phyloP scores from a whole-genome alignment of 2,113 vertebrate genomes.

The Microtus pennsylvanicus region DNA sequence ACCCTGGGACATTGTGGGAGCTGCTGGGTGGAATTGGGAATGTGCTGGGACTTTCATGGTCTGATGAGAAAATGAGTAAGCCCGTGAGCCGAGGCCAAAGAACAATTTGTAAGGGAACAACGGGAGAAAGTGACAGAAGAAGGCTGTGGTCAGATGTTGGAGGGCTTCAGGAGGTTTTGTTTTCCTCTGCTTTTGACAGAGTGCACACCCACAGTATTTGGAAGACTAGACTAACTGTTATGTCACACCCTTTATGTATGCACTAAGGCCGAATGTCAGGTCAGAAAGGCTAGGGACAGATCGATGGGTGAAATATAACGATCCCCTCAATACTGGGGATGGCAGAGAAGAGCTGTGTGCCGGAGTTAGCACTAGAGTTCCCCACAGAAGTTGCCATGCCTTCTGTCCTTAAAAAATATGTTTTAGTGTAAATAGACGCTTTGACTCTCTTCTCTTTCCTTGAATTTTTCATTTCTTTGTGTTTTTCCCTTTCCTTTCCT shows the following conservation, averaged over 20 bases:
- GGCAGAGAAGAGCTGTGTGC: not conserved
- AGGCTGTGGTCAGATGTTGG: not conserved
- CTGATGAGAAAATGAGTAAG: not conserved
- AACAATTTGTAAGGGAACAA: constrained; percentile 19
- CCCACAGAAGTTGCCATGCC: not conserved
- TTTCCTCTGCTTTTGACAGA: constrained; percentile 48
- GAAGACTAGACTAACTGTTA: not conserved
- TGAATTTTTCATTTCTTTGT: constrained; percentile 10
- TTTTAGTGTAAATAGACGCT: constrained; percentile 30
- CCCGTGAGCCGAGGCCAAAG: not conserved
- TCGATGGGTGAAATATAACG: not conserved
- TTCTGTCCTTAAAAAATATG: not conserved
- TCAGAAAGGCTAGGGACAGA: not conserved
- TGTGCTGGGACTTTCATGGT: not conserved
- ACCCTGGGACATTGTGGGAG: not conserved
- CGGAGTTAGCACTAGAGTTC: not conserved
- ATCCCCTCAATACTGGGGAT: not conserved
- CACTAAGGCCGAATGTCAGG: not conserved
- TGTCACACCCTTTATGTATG: not conserved
- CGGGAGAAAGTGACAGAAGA: constrained; percentile 10
- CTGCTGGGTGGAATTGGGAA: not conserved
- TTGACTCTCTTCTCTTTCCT: not conserved
- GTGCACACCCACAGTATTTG: not conserved
- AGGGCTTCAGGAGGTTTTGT: constrained; percentile 6
- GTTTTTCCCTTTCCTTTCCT: too few relatives aligned